Conservation (phyloP, 2,797 vertebrate genomes). For the Anniella stebbinsi region DNA sequence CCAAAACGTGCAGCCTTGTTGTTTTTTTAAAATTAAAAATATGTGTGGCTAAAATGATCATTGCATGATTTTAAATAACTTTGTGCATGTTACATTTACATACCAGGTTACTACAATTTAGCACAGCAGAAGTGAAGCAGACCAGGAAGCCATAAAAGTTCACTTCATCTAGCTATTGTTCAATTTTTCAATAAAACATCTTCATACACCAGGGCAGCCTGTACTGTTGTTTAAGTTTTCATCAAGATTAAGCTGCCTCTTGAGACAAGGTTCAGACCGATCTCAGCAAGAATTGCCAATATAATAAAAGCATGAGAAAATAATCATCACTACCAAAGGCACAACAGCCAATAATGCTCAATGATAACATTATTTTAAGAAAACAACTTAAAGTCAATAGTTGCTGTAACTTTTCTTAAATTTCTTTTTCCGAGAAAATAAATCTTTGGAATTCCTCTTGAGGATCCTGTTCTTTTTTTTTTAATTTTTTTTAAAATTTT, state of each 20-base stretch:
- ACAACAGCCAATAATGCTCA: slow-evolving; percentile 1
- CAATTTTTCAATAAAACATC: accelerated
- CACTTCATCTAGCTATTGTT: background rate
- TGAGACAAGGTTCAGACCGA: background rate
- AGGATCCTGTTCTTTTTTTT: background rate
- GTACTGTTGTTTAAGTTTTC: background rate
- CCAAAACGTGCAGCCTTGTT: background rate
- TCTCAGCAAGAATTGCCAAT: slow-evolving; percentile 10
- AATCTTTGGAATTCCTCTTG: slow-evolving; percentile 46
- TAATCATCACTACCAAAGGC: background rate
- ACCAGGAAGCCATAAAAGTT: background rate
- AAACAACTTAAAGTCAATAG: slow-evolving; percentile 45
- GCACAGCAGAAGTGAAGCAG: background rate
- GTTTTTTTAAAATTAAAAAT: background rate
- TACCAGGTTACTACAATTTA: background rate
- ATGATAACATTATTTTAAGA: slow-evolving; percentile 27
- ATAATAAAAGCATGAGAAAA: slow-evolving; percentile 10
- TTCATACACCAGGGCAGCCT: background rate
- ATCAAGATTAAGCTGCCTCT: background rate
- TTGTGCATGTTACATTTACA: background rate
- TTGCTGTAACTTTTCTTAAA: slow-evolving; percentile 18
- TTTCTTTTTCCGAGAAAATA: slow-evolving; percentile 31
- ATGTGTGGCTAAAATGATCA: background rate
- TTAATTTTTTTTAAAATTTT: too few species aligned
- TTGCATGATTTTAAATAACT: slow-evolving; percentile 2